Evolutionary conservation across 2,797 vertebrate species (phyloP).

Genomic region (Lagocephalus sceleratus): DNA sequence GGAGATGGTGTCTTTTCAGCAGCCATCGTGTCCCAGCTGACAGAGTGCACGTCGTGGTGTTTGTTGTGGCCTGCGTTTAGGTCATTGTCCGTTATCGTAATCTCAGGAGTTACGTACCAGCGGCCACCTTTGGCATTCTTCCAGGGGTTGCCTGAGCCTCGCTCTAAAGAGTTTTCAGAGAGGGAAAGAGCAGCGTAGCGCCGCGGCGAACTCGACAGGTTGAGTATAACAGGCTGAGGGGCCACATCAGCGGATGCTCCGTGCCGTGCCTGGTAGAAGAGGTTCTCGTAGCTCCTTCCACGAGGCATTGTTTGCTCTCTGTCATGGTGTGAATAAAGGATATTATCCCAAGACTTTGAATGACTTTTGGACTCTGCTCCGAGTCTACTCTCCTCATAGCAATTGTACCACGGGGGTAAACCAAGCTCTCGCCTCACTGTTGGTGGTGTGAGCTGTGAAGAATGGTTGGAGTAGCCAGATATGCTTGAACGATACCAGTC

Average conservation of each 20-base stretch:
- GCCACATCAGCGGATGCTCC: constrained; percentile 77
- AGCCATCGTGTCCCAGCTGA: constrained; percentile 78
- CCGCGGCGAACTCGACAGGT: constrained; percentile 92
- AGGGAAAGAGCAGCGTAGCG: constrained; percentile 93
- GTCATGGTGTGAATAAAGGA: constrained; percentile 79
- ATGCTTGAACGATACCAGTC: constrained; percentile 87
- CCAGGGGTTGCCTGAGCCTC: constrained; percentile 74
- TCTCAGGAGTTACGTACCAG: constrained; percentile 95
- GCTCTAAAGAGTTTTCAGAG: constrained; percentile 90
- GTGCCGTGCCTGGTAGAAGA: constrained; percentile 81
- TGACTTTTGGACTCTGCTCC: constrained; percentile 84
- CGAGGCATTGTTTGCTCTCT: constrained; percentile 82
- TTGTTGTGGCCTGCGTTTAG: constrained; percentile 77
- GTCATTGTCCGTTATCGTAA: constrained; percentile 97
- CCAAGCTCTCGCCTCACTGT: constrained; percentile 69
- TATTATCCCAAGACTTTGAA: constrained; percentile 97
- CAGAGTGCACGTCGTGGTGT: constrained; percentile 73
- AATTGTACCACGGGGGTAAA: constrained; percentile 84
- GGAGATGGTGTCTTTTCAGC: constrained; percentile 53
- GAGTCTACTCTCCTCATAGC: constrained; percentile 77
- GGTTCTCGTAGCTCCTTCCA: constrained; percentile 91
- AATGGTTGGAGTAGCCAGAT: constrained; percentile 77
- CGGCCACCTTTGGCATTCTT: constrained; percentile 75
- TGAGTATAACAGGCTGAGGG: constrained; percentile 88
- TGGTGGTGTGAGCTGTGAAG: constrained; percentile 75